Percentiles rank a stretch among this genome's conserved stretches.
These are phyloP conservation scores for Anarhynchus alexandrinus DNA, from an alignment of 2,113 vertebrate genomes.

Conservation along the genomic window DNA sequence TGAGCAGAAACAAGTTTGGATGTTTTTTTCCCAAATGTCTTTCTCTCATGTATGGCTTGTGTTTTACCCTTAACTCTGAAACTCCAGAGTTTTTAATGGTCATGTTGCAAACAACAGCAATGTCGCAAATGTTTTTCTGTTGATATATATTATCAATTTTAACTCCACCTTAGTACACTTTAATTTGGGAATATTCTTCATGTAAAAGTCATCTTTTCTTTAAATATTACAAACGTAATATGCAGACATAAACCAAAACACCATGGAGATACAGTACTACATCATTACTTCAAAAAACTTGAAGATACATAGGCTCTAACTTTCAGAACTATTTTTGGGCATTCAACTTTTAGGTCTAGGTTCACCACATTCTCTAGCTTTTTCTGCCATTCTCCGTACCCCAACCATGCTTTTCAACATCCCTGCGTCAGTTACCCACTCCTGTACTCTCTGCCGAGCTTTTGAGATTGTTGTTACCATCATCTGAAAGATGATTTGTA, in stretches of 20 bases:
- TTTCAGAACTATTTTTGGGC: background rate
- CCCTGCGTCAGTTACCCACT: background rate
- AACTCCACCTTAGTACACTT: background rate
- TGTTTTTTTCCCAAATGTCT: background rate
- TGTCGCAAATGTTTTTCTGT: background rate
- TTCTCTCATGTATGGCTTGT: background rate
- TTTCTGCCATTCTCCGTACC: background rate
- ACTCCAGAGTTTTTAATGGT: background rate
- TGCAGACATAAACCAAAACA: background rate
- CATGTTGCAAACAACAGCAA: background rate
- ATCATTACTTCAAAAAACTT: background rate
- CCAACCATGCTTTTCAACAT: background rate
- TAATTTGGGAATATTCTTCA: background rate
- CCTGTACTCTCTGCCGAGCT: background rate
- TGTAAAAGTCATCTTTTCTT: background rate
- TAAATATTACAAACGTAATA: background rate
- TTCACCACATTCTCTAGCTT: background rate
- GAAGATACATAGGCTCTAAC: background rate
- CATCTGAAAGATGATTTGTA: background rate
- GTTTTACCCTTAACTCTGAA: background rate
- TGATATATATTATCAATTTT: background rate
- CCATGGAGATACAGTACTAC: background rate
- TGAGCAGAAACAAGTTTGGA: background rate
- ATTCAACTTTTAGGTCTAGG: background rate
- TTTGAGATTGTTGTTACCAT: background rate